These are phyloP conservation scores for Lithophane semibrunnea DNA, from an alignment of 2,888 invertebrate species.

Conservation along the genomic window DNA sequence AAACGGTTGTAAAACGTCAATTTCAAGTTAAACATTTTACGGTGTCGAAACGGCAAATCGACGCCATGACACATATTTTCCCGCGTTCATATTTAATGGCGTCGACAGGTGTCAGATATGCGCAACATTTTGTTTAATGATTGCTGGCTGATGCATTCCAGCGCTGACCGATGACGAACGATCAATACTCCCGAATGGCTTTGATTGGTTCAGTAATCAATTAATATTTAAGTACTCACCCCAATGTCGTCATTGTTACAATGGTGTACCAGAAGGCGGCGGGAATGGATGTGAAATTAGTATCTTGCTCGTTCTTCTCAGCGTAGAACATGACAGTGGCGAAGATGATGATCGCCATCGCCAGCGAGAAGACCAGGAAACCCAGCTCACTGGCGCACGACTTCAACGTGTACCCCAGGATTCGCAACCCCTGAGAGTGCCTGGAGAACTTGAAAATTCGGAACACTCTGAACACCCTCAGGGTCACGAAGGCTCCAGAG, in stretches of 20 bases:
- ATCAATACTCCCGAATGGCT: conserved; percentile 43
- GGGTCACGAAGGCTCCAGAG: conserved; percentile 99
- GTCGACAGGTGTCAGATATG: conserved; percentile 84
- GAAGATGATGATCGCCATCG: conserved; percentile 99
- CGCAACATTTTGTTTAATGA: conserved; percentile 63
- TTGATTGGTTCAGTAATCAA: conserved; percentile 40
- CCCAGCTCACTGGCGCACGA: conserved; percentile 99
- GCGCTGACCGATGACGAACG: conserved; percentile 46
- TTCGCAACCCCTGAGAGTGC: conserved; percentile 99
- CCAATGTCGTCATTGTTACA: conserved; percentile 99
- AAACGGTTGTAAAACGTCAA: conserved; percentile 61
- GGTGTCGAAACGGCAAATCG: conserved; percentile 73
- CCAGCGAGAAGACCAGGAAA: conserved; percentile 99
- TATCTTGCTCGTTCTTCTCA: conserved; percentile 99
- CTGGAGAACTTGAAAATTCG: conserved; percentile 99
- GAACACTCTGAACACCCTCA: conserved; percentile 99
- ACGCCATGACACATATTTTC: conserved; percentile 85
- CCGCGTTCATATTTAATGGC: conserved; percentile 85
- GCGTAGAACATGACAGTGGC: conserved; percentile 99
- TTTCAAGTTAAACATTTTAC: conserved; percentile 68
- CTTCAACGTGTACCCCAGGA: conserved; percentile 99
- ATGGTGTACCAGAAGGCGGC: conserved; percentile 99
- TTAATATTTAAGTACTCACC: conserved; percentile 93
- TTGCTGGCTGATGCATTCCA: conserved; percentile 55
- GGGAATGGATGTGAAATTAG: conserved; percentile 99